These are phyloP conservation scores for Lepidocyrtoides sp. DNA, from an alignment of 2,888 invertebrate species.

Conservation along the genomic window DNA sequence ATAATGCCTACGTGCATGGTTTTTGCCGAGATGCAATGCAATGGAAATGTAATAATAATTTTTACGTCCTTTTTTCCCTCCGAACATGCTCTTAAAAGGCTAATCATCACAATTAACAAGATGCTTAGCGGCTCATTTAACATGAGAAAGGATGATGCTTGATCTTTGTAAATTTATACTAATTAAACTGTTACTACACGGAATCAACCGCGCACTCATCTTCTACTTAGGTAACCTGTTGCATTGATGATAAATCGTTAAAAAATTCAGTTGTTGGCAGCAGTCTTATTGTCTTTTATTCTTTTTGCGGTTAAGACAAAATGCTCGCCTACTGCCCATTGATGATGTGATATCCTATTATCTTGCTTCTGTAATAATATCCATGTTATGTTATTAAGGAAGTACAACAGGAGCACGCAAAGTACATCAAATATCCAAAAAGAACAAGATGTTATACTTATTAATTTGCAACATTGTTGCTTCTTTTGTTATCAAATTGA, in stretches of 20 bases:
- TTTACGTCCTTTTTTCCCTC: neutral
- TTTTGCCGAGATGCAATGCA: neutral
- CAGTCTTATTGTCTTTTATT: neutral
- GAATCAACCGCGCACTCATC: constrained; percentile 21
- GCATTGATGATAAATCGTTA: neutral
- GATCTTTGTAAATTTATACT: constrained; percentile 59
- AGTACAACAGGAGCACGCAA: constrained; percentile 7
- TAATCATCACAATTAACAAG: constrained; percentile 66
- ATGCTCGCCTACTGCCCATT: constrained; percentile 9
- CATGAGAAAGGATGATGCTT: constrained; percentile 4
- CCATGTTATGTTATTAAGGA: neutral
- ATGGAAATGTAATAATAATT: neutral
- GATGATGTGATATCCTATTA: neutral
- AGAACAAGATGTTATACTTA: neutral
- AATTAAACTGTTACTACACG: constrained; percentile 62
- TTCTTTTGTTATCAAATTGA: constrained; percentile 42
- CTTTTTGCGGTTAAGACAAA: neutral
- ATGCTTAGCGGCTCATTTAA: constrained; percentile 69
- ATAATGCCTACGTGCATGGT: neutral
- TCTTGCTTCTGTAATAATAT: neutral
- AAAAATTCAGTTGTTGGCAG: constrained; percentile 5
- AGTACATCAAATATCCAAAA: neutral
- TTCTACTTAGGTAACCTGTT: constrained; percentile 11
- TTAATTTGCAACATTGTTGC: neutral
- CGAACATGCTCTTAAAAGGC: constrained; percentile 16